Evolutionary conservation across 2,113 vertebrate species (phyloP), one percentile per base, ranked within the genome.

Genomic region (Taxidea taxus): DNA sequence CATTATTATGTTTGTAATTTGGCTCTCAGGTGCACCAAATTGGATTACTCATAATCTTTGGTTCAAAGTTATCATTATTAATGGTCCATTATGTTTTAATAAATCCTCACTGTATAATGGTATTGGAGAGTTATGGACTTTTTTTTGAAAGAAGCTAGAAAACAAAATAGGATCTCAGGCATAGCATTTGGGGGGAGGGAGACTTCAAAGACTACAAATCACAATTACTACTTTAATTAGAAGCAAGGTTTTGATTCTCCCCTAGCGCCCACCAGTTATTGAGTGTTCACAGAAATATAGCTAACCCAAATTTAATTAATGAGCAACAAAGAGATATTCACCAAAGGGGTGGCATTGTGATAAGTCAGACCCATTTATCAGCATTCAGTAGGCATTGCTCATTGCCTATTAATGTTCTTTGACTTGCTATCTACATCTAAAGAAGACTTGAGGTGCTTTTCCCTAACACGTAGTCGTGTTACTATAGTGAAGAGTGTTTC

Each of bases 291-390:
- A 37, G 47, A 98, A 98, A 29, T 66, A 70, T 25, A 82, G 87
- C 62, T 90, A 97, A 91, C 85, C 85, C 91, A 98, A 89, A 93
- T 87, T 95, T 95, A 98, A 98, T 95, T 98, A 98, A 97, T 90
- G 93, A 83, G 20, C 75, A 92, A 62, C 0, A 25, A 97, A 97
- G 56, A 96, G 91, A 93, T 85, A 94, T 31, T 54, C 27, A 89
- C 94, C 97, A 68, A 97, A 62, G 42, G 77, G 72, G 11, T 58
- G 91, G 47, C 37, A 95, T 58, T 37, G 15, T 58, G 27, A 87
- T 97, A 74, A 82, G 81, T 90, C 60, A 94, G 74, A 96, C 49
- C 91, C 51, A 95, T 95, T 97, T 95, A 42, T 94, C 95, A 58
- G 29, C 66, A 25, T 58, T 95, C 97, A 97, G 88, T 82, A 93